Evolutionary conservation across 2,113 vertebrate genomes (phyloP).

Genomic region (Desmodus rotundus): DNA sequence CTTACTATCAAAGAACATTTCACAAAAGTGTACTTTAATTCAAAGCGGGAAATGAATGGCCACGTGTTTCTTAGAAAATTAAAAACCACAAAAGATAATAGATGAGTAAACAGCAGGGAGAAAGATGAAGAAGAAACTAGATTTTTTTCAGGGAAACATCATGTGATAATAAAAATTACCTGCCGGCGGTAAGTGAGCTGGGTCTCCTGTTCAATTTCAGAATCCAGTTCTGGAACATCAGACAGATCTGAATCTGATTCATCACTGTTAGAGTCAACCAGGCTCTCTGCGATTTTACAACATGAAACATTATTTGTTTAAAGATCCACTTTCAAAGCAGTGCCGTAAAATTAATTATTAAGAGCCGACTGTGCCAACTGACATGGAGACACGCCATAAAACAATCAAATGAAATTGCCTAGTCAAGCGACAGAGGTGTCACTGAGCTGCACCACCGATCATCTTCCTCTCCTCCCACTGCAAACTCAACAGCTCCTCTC

Average conservation of each 20-base stretch:
- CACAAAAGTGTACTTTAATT: neutral
- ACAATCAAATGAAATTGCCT: conserved; percentile 40
- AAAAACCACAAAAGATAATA: neutral
- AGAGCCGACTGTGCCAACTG: conserved; percentile 12
- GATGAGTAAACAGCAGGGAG: neutral
- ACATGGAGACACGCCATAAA: conserved; percentile 36
- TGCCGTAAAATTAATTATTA: conserved; percentile 35
- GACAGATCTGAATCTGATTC: conserved; percentile 98
- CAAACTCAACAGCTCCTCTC: conserved; percentile 37
- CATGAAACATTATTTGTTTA: conserved; percentile 48
- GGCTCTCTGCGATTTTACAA: conserved; percentile 85
- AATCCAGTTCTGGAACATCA: conserved; percentile 98
- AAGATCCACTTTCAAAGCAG: conserved; percentile 49
- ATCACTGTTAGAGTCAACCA: conserved; percentile 96
- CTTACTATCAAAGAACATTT: conserved; percentile 9
- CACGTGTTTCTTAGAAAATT: neutral
- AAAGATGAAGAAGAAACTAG: neutral
- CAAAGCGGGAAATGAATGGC: neutral
- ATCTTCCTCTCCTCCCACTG: conserved; percentile 38
- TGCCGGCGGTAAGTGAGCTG: conserved; percentile 95
- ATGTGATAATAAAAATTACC: conserved; percentile 72
- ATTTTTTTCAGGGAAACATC: neutral
- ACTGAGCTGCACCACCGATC: conserved; percentile 34
- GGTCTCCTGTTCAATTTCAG: conserved; percentile 98
- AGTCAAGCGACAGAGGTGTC: conserved; percentile 37